These are phyloP conservation scores for Ceraclea dissimilis DNA, from an alignment of 2,888 invertebrate genomes.

Conservation along the genomic window DNA sequence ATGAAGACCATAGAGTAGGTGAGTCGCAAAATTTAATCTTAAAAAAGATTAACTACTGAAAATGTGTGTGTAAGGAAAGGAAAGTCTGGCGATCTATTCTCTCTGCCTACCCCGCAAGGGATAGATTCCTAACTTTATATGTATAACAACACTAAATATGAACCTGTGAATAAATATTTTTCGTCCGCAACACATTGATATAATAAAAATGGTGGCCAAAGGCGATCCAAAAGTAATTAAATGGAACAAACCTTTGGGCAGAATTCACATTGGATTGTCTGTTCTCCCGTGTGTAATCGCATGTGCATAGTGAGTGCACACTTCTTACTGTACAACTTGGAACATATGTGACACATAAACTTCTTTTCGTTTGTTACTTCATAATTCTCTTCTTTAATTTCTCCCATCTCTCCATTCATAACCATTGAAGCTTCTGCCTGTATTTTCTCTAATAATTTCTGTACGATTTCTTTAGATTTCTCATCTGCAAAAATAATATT, in stretches of 20 bases:
- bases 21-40: too few relatives aligned
- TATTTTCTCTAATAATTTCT: background rate
- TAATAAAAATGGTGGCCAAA: too few relatives aligned
- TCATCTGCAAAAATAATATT: background rate
- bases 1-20: too few relatives aligned
- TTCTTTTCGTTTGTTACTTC: background rate
- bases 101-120: too few relatives aligned
- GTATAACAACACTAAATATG: too few relatives aligned
- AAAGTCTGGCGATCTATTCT: too few relatives aligned
- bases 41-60: too few relatives aligned
- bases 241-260: conserved; percentile 18
- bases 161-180: too few relatives aligned
- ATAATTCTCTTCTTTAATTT: background rate
- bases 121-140: too few relatives aligned
- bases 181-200: too few relatives aligned
- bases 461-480: background rate
- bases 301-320: conserved; percentile 23
- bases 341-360: conserved; percentile 18
- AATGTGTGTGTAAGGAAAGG: too few relatives aligned
- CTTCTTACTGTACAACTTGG: conserved; percentile 22
- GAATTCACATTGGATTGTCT: conserved; percentile 15
- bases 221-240: too few relatives aligned
- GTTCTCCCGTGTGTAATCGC: conserved; percentile 23
- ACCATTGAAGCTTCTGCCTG: background rate
- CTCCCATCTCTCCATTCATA: background rate